Evolutionary conservation across 2,113 vertebrate genomes (phyloP), one percentile per base, ranked within the genome.

Genomic region (Nerophis ophidion): DNA sequence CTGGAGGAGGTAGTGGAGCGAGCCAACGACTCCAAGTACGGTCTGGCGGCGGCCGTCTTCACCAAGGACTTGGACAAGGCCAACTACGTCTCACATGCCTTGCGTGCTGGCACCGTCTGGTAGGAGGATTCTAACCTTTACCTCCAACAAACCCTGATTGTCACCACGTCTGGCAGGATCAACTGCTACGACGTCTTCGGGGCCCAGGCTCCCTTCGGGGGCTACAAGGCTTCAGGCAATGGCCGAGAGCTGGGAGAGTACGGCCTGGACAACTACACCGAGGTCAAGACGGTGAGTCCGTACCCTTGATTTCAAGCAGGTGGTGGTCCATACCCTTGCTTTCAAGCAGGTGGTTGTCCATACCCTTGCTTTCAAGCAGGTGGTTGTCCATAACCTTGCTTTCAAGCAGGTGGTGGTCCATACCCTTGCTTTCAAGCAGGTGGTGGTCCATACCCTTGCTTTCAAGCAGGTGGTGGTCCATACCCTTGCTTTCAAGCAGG

Each of bases 181-280:
- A 99, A 99, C 70, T 99, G 96, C 73, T 99, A 99, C 2, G 70
- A 98, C 0, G 94, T 98, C 58, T 95, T 99, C 57, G 93, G 89
- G 10, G 89, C 90, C 51, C 97, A 99, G 78, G 89, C 92, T 12
- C 96, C 97, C 0, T 99, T 99, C 42, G 97, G 97, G 0, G 97
- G 97, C 26, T 99, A 94, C 86, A 99, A 98, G 79, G 84, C 91
- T 57, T 99, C 97, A 7, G 97, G 97, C 7, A 93, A 66, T 0
- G 96, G 97, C 14, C 85, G 96, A 68, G 97, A 99, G 81, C 81
- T 96, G 9, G 96, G 97, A 5, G 90, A 98, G 70, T 97, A 99
- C 0, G 93, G 93, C 1, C 84, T 99, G 79, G 89, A 94, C 49
- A 92, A 90, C 0, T 99, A 99, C 4, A 87, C 95, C 0, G 96